Evolutionary conservation across 2,113 vertebrate species (phyloP).

Genomic region (Pantherophis guttatus): DNA sequence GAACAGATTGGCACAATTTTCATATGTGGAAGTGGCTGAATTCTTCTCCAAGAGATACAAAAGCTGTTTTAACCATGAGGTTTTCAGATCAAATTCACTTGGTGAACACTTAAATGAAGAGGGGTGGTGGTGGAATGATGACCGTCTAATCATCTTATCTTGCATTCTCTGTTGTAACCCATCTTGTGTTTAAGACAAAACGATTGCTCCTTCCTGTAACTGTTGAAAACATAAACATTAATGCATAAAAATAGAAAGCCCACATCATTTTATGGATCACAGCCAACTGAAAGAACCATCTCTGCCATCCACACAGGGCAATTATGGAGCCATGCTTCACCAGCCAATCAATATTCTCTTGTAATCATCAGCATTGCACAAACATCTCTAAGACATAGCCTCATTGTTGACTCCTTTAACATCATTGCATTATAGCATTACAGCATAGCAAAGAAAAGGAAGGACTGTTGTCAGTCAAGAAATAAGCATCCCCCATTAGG

Average conservation of each 20-base stretch:
- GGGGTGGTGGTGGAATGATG: not conserved
- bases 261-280: constrained; percentile 9
- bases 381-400: constrained; percentile 41
- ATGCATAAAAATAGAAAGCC: constrained; percentile 10
- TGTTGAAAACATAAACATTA: not conserved
- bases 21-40: not conserved
- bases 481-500: not conserved
- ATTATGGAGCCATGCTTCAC: constrained; percentile 63
- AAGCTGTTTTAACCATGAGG: not conserved
- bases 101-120: not conserved
- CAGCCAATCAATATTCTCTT: constrained; percentile 59
- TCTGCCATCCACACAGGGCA: constrained; percentile 36
- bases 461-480: not conserved
- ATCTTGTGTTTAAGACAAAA: constrained; percentile 13
- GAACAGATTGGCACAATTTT: not conserved
- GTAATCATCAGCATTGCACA: constrained; percentile 52
- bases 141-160: not conserved
- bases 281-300: constrained; percentile 36
- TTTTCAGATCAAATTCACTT: constrained; percentile 32
- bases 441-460: constrained; percentile 8
- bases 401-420: constrained; percentile 49
- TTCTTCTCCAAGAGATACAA: not conserved
- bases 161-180: not conserved
- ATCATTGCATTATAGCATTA: constrained; percentile 37
- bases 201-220: not conserved